phyloP scores from a whole-genome alignment of 2,888 invertebrate species.

The Ctena decussata region DNA sequence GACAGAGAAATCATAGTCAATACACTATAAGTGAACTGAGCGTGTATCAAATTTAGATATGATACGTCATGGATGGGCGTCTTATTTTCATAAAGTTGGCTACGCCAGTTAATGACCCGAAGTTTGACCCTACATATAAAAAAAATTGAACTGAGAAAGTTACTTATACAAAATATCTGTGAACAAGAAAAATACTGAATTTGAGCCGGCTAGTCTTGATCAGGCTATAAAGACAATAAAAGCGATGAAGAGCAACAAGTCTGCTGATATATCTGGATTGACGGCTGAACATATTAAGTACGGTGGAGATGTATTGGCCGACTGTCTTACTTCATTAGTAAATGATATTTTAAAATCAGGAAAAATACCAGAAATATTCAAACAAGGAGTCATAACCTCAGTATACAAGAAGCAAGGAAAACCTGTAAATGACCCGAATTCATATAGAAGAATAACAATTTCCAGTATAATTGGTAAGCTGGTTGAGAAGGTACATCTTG shows the following conservation, averaged over 20 bases:
- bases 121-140: neutral
- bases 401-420: conserved; percentile 1
- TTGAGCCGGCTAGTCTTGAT: neutral
- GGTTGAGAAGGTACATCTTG: conserved; percentile 4
- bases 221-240: neutral
- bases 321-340: neutral
- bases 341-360: neutral
- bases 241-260: conserved; percentile 12
- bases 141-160: neutral
- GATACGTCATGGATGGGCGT: conserved; percentile 1
- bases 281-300: conserved; percentile 9
- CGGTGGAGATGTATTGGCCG: neutral
- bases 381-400: neutral
- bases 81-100: neutral
- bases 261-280: neutral
- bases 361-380: neutral
- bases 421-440: conserved; percentile 12
- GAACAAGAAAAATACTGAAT: neutral
- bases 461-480: conserved; percentile 18
- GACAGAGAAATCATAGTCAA: neutral
- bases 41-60: neutral
- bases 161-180: neutral
- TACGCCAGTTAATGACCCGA: neutral
- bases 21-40: neutral
- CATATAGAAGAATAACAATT: conserved; percentile 19